Conservation (phyloP, 2,888 invertebrate genomes). For the Tanytarsus gracilentus region DNA sequence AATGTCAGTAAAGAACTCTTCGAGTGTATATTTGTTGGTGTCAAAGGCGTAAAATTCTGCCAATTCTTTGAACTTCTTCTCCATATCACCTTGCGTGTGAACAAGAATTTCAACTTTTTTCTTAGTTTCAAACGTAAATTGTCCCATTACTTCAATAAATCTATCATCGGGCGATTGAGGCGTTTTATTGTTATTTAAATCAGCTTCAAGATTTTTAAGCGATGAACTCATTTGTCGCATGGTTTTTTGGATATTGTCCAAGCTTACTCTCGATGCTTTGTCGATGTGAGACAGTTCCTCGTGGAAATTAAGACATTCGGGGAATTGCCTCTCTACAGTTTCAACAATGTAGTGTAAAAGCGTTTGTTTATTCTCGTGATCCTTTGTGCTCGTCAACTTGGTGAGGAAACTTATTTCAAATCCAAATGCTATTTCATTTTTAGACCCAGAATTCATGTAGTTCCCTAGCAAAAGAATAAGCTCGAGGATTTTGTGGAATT, state of each 20-base stretch:
- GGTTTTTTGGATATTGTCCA: constrained; percentile 71
- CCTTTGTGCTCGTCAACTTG: constrained; percentile 86
- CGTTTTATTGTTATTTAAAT: constrained; percentile 73
- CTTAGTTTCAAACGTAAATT: constrained; percentile 75
- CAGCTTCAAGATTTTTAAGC: constrained; percentile 80
- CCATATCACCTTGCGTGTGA: constrained; percentile 92
- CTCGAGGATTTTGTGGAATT: constrained; percentile 84
- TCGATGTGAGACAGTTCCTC: constrained; percentile 89
- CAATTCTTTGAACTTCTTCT: constrained; percentile 69
- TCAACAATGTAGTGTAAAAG: constrained; percentile 86
- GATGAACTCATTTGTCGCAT: constrained; percentile 79
- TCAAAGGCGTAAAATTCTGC: constrained; percentile 90
- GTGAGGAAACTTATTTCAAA: constrained; percentile 95
- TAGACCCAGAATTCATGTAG: constrained; percentile 92
- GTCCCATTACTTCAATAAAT: constrained; percentile 81
- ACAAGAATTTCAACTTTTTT: constrained; percentile 81
- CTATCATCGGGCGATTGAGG: constrained; percentile 73
- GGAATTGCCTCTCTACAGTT: constrained; percentile 78
- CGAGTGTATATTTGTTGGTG: constrained; percentile 82
- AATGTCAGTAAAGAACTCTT: constrained; percentile 92
- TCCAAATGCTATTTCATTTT: constrained; percentile 87
- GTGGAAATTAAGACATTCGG: constrained; percentile 70
- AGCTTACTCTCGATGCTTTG: constrained; percentile 75
- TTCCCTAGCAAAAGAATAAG: constrained; percentile 86
- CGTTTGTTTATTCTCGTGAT: constrained; percentile 84